Evolutionary conservation across 2,888 invertebrate species (phyloP).

Genomic region (Chaetogeoica ovagalla): DNA sequence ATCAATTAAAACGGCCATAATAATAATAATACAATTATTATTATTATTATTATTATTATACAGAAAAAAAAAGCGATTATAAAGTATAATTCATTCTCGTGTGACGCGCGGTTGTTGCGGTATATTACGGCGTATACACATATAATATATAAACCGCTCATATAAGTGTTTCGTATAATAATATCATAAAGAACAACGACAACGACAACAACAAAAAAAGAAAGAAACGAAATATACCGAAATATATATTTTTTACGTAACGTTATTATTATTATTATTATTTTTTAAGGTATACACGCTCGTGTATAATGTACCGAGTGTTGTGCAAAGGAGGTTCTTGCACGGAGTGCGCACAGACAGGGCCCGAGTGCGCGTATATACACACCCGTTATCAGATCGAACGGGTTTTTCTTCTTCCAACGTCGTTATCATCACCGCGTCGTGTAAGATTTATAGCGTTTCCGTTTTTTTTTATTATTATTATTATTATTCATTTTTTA

Average conservation of each 20-base stretch:
- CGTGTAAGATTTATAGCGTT: slow-evolving; percentile 25
- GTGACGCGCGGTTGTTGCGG: no score
- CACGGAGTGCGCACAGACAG: no score
- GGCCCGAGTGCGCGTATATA: not conserved
- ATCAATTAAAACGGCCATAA: not conserved
- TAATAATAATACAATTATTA: no score
- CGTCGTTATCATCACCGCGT: slow-evolving; percentile 33
- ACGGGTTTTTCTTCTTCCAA: slow-evolving; percentile 28
- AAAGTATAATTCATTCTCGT: not conserved
- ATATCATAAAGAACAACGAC: slow-evolving; percentile 14
- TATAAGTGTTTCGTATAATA: slow-evolving; percentile 15
- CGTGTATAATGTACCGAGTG: not conserved
- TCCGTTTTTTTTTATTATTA: slow-evolving; percentile 1
- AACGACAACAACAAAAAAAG: no score
- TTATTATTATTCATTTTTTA: no score
- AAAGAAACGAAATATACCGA: no score
- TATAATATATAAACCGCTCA: no score
- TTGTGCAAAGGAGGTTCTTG: not conserved
- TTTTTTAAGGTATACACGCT: not conserved
- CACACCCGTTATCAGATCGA: slow-evolving; percentile 37
- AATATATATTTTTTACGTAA: slow-evolving; percentile 4
- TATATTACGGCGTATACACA: not conserved
- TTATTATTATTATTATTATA: no score
- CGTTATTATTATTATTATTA: no score
- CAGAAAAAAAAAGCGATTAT: not conserved